A percentile compares a stretch with the other conserved stretches of the same genome.
Evolutionary conservation across 1,140 invertebrate species (phyloP).

Genomic region (Lasioglossum baleicum): DNA sequence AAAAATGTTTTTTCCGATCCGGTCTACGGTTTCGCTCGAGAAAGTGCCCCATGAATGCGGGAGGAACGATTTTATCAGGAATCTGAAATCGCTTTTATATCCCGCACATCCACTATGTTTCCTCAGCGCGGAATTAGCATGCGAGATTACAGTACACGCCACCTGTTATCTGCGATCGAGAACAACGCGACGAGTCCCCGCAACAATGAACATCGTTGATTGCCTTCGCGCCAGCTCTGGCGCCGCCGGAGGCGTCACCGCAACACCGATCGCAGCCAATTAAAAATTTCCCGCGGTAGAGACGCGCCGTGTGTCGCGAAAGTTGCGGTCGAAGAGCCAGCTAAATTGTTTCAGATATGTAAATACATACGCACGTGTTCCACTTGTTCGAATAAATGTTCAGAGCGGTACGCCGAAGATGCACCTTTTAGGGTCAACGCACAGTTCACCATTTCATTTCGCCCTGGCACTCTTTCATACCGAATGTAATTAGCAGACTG

Average conservation of each 20-base stretch:
- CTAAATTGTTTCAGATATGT: too few species aligned
- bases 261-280: background rate
- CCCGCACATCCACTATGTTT: background rate
- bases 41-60: slow-evolving; percentile 18
- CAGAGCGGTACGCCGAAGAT: too few species aligned
- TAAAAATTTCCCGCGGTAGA: background rate
- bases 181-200: background rate
- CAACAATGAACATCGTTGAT: slow-evolving; percentile 3
- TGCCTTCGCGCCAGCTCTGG: background rate
- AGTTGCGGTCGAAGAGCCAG: too few species aligned
- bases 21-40: background rate
- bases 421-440: too few species aligned
- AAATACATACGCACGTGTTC: too few species aligned
- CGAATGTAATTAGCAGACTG: too few species aligned
- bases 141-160: background rate
- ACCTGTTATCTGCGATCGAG: background rate
- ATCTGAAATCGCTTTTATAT: background rate
- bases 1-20: too few species aligned
- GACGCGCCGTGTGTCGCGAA: too few species aligned
- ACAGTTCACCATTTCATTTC: too few species aligned
- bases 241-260: background rate
- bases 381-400: too few species aligned
- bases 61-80: background rate
- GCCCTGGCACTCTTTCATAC: too few species aligned
- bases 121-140: background rate